Percentiles rank a stretch among this genome's conserved stretches.
These are phyloP conservation scores for Galleria mellonella DNA, from an alignment of 1,140 invertebrate species.

Conservation along the genomic window DNA sequence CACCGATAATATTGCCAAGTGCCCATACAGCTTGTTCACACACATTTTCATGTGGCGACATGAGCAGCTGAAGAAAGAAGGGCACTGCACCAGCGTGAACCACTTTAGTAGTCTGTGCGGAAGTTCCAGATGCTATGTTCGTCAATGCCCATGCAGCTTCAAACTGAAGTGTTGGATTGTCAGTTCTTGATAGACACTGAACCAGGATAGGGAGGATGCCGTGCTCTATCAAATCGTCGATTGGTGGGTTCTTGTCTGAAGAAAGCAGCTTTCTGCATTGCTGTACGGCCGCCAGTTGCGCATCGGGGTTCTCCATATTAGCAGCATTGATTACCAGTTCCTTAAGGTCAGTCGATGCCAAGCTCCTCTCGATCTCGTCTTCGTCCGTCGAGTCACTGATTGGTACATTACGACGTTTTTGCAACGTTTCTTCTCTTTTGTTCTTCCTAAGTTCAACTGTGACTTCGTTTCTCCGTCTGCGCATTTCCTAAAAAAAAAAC, in stretches of 20 bases:
- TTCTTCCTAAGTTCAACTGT: slow-evolving; percentile 97
- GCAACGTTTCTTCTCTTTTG: slow-evolving; percentile 96
- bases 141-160: slow-evolving; percentile 99
- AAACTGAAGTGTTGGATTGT: slow-evolving; percentile 96
- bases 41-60: slow-evolving; percentile 96
- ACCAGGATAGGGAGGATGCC: slow-evolving; percentile 97
- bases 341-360: slow-evolving; percentile 79
- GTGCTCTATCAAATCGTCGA: slow-evolving; percentile 94
- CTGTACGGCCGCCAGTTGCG: slow-evolving; percentile 89
- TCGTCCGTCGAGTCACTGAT: slow-evolving; percentile 88
- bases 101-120: slow-evolving; percentile 95
- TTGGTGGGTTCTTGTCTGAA: slow-evolving; percentile 98
- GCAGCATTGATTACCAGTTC: slow-evolving; percentile 85
- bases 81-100: slow-evolving; percentile 96
- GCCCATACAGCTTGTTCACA: slow-evolving; percentile 99
- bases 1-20: slow-evolving; percentile 95
- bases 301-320: slow-evolving; percentile 79
- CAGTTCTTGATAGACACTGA: slow-evolving; percentile 88
- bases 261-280: slow-evolving; percentile 95
- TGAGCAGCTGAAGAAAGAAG: slow-evolving; percentile 92
- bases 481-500: slow-evolving; percentile 88
- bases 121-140: slow-evolving; percentile 98
- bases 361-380: slow-evolving; percentile 82
- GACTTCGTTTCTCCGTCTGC: slow-evolving; percentile 95
- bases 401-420: slow-evolving; percentile 96